Evolutionary conservation across 2,113 vertebrate species (phyloP), one percentile per base, ranked within the genome.

Genomic region (Entelurus aequoreus): DNA sequence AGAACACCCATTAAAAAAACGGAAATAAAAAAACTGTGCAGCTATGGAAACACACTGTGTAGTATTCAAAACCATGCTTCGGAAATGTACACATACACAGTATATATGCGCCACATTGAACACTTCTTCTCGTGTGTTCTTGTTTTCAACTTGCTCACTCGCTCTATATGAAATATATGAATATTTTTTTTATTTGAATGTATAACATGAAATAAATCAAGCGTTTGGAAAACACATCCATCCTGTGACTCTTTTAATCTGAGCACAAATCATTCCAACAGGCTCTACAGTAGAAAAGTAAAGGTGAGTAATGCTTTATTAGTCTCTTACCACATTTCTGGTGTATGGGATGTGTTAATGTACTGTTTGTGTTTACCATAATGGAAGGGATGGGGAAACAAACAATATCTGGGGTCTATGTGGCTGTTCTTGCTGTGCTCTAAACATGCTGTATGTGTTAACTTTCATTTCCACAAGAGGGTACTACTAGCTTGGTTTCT

Each of bases 41-140:
- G 86, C 84, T 85, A 88, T 79, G 75, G 81, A 88, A 75, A 82
- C 82, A 83, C 83, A 87, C 85, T 94, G 90, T 91, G 82, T 80
- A 90, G 90, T 83, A 79, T 91, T 88, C 84, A 87, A 84, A 57
- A 84, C 85, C 75, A 88, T 62, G 74, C 84, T 75, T 63, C 92
- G 90, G 92, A 90, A 6, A 48, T 60, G 44, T 44, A 60, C 46
- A 48, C 48, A 15, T 48, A 48, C 6, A 15, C 13, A 81, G 87
- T 90, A 90, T 87, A 87, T 86, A 85, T 86, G 75, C 84, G 86
- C 87, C 86, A 91, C 82, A 84, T 77, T 75, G 82, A 76, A 81
- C 60, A 85, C 77, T 65, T 90, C 84, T 87, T 46, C 28, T 19
- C 28, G 42, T 46, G 83, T 87, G 79, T 83, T 84, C n/a, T 86